Evolutionary conservation across 2,888 invertebrate species (phyloP).

Genomic region (Rosalia funebris): DNA sequence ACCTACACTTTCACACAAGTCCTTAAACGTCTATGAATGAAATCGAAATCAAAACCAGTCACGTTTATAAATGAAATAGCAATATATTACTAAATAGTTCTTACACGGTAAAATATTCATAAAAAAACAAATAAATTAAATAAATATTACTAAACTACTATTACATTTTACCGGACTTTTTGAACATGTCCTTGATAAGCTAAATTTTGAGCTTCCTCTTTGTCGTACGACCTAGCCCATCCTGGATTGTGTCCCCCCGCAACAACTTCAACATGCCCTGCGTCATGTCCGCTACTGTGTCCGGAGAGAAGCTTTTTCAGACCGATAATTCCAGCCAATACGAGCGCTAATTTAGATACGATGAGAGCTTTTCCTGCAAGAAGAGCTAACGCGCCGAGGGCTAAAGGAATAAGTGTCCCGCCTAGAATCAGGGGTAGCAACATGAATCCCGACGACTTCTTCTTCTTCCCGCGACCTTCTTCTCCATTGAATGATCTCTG

Average conservation of each 20-base stretch:
- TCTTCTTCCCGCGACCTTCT: conserved; percentile 72
- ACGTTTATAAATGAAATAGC: conserved; percentile 27
- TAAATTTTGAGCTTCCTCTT: conserved; percentile 66
- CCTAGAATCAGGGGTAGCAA: conserved; percentile 83
- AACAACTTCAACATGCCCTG: conserved; percentile 76
- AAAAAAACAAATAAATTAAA: conserved; percentile 54
- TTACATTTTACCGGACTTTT: conserved; percentile 49
- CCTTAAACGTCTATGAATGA: conserved; percentile 19
- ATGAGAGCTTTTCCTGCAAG: conserved; percentile 87
- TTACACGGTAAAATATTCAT: conserved; percentile 37
- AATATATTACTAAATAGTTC: conserved; percentile 38
- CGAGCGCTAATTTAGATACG: conserved; percentile 84
- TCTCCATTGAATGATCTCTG: conserved; percentile 73
- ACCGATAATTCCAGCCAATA: conserved; percentile 85
- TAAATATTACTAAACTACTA: conserved; percentile 44
- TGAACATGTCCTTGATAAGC: conserved; percentile 68
- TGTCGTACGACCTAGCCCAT: conserved; percentile 75
- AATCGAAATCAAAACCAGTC: conserved; percentile 26
- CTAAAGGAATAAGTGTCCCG: conserved; percentile 83
- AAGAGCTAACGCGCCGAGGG: conserved; percentile 83
- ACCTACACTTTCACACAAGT: conserved; percentile 29
- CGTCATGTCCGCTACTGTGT: conserved; percentile 68
- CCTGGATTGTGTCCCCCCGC: conserved; percentile 73
- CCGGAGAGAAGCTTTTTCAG: conserved; percentile 83
- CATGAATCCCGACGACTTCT: conserved; percentile 78